Base-by-base conservation (phyloP, 2,113 vertebrate species). In the Theropithecus gelada region DNA sequence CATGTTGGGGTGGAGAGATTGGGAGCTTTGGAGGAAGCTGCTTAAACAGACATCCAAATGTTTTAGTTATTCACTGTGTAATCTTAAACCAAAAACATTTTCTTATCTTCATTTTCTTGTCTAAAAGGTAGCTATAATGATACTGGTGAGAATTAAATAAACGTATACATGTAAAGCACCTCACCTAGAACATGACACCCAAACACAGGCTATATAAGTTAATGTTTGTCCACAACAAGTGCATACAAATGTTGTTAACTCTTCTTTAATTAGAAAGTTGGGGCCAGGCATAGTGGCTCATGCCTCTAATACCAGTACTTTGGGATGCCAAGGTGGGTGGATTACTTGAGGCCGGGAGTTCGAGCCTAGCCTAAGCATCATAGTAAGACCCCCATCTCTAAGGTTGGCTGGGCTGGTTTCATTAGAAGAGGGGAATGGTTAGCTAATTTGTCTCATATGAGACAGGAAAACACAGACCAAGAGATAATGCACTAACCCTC, bases 201-300 rank as follows among this genome's bases (percentile, higher is more conserved):
- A 82, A 75, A 89, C 23, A 68, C 20, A 61, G 6, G 12, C n/a
- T 20, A 25, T 27, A 16, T 50, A 50, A 93, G 59, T 14, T 75
- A 35, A 64, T 38, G 38, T 73, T 81, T 82, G 6, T 30, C 25
- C 18, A 43, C 76, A 93, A 59, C 35, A 84, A 92, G 92, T 52
- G 40, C 6, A 73, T 4, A 50, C 10, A 78, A 76, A 43, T 17
- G 27, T 5, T 68, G 18, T 3, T 43, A 91, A 68, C 40, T 86
- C 22, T 68, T 81, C 76, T 93, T 86, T 45, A 87, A 89, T 87
- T 87, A 75, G 68, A 64, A 93, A 96, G 35, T 22, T 57, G 66
- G 27, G 27, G 61, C 27, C 12, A 64, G 27, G 27, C 13, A 30
- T 64, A 32, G 30, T 64, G 61, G 61, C 61, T 64, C 27, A 64